Evolutionary conservation across 2,113 vertebrate genomes (phyloP).

Genomic region (Syrrhaptes paradoxus): DNA sequence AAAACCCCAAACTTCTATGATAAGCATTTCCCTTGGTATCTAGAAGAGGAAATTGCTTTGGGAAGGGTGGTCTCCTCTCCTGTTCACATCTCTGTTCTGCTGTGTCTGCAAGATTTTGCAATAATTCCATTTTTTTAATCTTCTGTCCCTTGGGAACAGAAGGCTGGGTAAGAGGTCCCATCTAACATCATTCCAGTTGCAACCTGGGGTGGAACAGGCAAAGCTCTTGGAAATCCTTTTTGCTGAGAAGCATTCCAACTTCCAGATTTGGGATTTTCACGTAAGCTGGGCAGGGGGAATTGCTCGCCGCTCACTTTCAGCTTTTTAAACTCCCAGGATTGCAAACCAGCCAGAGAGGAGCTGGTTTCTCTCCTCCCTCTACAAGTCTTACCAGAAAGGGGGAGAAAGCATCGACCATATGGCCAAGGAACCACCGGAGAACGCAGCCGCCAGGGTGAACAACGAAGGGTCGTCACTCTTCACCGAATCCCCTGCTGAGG

Average conservation of each 20-base stretch:
- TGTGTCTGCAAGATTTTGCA: neutral
- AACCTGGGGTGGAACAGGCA: neutral
- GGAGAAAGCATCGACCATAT: rapidly evolving
- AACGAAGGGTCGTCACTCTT: too few relatives aligned
- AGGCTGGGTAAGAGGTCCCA: neutral
- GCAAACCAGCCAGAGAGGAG: too few relatives aligned
- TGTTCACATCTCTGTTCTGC: neutral
- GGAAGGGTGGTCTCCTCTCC: neutral
- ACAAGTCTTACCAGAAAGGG: rapidly evolving
- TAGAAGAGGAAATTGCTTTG: neutral
- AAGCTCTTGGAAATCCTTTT: neutral
- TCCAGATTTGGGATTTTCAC: neutral
- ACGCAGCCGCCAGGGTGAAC: rapidly evolving
- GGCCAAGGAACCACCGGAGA: neutral
- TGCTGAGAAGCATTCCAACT: neutral
- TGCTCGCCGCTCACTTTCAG: neutral
- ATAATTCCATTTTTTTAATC: neutral
- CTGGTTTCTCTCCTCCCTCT: neutral
- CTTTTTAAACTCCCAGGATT: neutral
- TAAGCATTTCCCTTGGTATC: neutral
- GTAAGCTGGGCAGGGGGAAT: neutral
- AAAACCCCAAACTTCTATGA: too few relatives aligned
- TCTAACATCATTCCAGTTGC: neutral
- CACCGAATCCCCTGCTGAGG: neutral
- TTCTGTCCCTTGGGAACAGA: neutral